Base-by-base conservation (phyloP, 2,888 invertebrate species). In the Harmothoe impar region DNA sequence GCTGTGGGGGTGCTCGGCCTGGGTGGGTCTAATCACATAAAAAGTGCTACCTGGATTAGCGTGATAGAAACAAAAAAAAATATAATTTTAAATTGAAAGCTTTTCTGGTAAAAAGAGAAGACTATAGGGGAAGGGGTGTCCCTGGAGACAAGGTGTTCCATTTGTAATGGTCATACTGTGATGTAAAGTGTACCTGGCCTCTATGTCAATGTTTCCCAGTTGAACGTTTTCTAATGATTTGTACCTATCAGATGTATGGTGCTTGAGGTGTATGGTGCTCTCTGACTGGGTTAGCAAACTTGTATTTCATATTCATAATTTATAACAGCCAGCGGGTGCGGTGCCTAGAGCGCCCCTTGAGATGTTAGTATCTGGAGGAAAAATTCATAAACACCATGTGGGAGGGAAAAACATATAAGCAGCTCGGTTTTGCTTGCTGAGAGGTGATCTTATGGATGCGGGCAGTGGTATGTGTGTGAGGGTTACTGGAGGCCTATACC, bases 1-100 rank as follows among this genome's bases (percentile, higher is more conserved):
- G 10, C 33, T 17, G 35, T 35, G 17, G n/a, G 43, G 35, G 35
- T 15, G 35, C 35, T 81, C 35, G 15, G 43, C 20, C 43, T 35
- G 15, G 81, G 10, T 10, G 33, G 25, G 81, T 81, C 81, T 81
- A 81, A 81, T 81, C 81, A 81, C 81, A 17, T 35, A 81, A 81
- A 81, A 81, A 43, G 10, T 43, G 43, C 43, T 23, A n/a, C 20
- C n/a, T 77, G 20, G 77, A 77, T 77, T 77, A 77, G 25, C 17
- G 31, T 1, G 25, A 31, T 77, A 31, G 17, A 43, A 43, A 77
- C 1, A 5, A 68, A 68, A 17, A 17, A 68, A 25, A n/a, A 20
- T n/a, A 10, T 68, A 7, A 10, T 68, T 17, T 77, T 0, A 17
- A 17, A 5, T 77, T 81, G 23, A 17, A 81, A 43, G 81, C 23